Conservation (phyloP, 2,888 invertebrate species). For the Sarcophaga subvicina region DNA sequence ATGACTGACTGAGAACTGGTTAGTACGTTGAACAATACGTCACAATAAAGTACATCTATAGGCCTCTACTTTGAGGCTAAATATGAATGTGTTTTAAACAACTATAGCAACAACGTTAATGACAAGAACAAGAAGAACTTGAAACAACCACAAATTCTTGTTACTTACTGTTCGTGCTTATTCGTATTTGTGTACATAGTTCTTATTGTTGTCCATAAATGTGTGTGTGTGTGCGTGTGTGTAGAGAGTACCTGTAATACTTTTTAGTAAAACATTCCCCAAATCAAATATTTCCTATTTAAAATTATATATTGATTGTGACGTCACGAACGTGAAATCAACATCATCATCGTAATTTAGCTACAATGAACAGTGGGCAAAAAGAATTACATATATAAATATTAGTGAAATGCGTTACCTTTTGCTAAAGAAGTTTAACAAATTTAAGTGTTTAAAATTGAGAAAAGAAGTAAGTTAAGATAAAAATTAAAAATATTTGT, state of each 20-base stretch:
- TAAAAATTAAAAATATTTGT: too few relatives aligned
- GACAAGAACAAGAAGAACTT: conserved; percentile 28
- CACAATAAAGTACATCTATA: conserved; percentile 7
- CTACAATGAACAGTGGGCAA: conserved; percentile 57
- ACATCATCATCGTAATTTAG: conserved; percentile 31
- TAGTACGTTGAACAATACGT: conserved; percentile 32
- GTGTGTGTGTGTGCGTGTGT: conserved; percentile 25
- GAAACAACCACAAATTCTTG: conserved; percentile 43
- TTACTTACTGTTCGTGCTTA: conserved; percentile 40
- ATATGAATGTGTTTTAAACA: background rate
- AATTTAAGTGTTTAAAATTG: too few relatives aligned
- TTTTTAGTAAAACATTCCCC: conserved; percentile 55
- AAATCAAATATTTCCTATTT: conserved; percentile 53
- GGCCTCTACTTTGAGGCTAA: too few relatives aligned
- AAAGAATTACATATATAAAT: background rate
- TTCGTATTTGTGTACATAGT: conserved; percentile 13
- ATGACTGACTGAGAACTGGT: background rate
- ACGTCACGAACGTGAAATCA: conserved; percentile 64
- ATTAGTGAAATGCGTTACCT: background rate
- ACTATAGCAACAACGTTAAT: background rate
- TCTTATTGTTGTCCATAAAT: background rate
- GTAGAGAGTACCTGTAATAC: conserved; percentile 52
- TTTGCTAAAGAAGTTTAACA: too few relatives aligned
- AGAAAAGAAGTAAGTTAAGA: too few relatives aligned
- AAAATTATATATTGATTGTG: conserved; percentile 45